A percentile compares a stretch with the other conserved stretches of the same genome.
Conservation (phyloP, 2,113 vertebrate genomes). For the Ramphastos sulfuratus region DNA sequence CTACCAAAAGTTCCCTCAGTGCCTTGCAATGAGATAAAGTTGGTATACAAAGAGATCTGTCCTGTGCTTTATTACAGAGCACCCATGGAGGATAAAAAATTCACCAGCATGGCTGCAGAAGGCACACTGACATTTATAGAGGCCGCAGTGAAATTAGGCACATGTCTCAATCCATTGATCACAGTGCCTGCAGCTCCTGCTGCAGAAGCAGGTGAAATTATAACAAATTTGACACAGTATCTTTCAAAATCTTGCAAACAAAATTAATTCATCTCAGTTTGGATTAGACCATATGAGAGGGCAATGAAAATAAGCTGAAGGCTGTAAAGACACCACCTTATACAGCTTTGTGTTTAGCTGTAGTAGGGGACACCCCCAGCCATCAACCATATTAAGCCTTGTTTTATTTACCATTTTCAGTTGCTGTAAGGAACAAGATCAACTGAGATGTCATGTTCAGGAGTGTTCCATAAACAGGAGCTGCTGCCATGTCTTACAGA, state of each 20-base stretch:
- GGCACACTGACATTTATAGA: neutral
- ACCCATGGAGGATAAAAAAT: neutral
- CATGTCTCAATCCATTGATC: constrained; percentile 21
- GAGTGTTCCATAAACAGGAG: neutral
- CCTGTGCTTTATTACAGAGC: neutral
- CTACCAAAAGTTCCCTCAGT: neutral
- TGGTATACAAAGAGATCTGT: neutral
- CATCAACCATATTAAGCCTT: neutral
- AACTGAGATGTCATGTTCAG: neutral
- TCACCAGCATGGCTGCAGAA: neutral
- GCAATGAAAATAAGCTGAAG: neutral
- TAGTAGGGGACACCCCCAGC: neutral
- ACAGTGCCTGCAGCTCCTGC: neutral
- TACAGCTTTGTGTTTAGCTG: neutral
- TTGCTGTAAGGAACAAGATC: neutral
- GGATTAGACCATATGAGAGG: neutral
- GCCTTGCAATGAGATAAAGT: neutral
- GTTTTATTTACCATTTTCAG: neutral
- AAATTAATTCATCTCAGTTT: constrained; percentile 30
- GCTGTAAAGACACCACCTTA: neutral
- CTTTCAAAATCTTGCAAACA: constrained; percentile 27
- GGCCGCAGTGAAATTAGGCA: constrained; percentile 10
- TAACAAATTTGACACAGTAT: constrained; percentile 34
- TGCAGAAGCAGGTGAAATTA: neutral
- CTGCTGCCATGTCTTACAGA: neutral